A percentile compares a stretch with the other conserved stretches of the same genome.
Evolutionary conservation across 2,888 invertebrate species (phyloP).

Genomic region (Drosophila meridiana): DNA sequence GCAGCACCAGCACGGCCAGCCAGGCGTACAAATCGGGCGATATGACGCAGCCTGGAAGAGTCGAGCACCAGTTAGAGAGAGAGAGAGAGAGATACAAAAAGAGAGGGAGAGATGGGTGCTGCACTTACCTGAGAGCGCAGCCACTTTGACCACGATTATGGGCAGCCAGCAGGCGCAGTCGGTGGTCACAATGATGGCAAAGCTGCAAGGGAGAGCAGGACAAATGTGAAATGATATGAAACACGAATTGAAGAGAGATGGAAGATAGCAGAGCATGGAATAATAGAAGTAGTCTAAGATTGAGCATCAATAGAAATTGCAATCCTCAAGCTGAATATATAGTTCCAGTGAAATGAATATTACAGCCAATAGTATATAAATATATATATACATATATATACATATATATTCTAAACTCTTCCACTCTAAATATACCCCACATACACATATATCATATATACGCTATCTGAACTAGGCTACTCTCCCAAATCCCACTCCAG

Average conservation of each 20-base stretch:
- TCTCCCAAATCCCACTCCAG: background rate
- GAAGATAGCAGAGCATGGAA: background rate
- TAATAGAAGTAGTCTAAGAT: background rate
- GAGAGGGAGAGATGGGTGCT: background rate
- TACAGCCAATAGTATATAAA: no score
- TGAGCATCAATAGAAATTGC: no score
- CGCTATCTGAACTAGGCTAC: background rate
- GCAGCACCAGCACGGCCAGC: constrained; percentile 87
- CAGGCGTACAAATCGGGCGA: constrained; percentile 87
- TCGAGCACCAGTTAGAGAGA: background rate
- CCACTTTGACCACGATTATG: constrained; percentile 86
- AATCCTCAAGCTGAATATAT: no score
- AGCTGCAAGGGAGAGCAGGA: constrained; percentile 70
- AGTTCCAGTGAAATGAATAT: no score
- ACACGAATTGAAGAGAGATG: background rate
- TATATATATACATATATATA: no score
- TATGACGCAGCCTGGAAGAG: constrained; percentile 86
- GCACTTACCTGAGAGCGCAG: constrained; percentile 86
- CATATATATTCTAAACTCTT: no score
- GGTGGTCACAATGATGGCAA: constrained; percentile 87
- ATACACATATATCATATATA: background rate
- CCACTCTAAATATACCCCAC: no score
- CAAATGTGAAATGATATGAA: no score
- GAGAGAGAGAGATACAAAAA: background rate
- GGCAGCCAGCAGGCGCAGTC: constrained; percentile 88